phyloP scores from a whole-genome alignment of 2,113 vertebrate genomes.

The western clawed frog (Xenopus tropicalis) region UCB_Xtro_10.0 CM004448.2:31306001-31306500 shows the following conservation, averaged over 20 bases:
- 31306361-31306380: neutral
- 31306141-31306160: slow-evolving; percentile 81
- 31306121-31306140: slow-evolving; percentile 89
- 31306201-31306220: slow-evolving; percentile 76
- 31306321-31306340: neutral
- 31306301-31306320: slow-evolving; percentile 32
- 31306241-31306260: slow-evolving; percentile 92
- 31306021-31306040: slow-evolving; percentile 80
- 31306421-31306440: too few species aligned
- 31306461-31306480: too few species aligned
- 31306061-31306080: slow-evolving; percentile 77
- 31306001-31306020: slow-evolving; percentile 81
- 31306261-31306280: slow-evolving; percentile 95
- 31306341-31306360: neutral
- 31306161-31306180: slow-evolving; percentile 78
- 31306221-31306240: slow-evolving; percentile 93
- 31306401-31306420: too few species aligned
- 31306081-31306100: slow-evolving; percentile 85
- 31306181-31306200: slow-evolving; percentile 77
- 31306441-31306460: too few species aligned
- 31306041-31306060: slow-evolving; percentile 72
- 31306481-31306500: too few species aligned
- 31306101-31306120: slow-evolving; percentile 88
- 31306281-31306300: slow-evolving; percentile 88
- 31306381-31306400: too few species aligned